phyloP scores from a whole-genome alignment of 2,113 vertebrate species.

The Hemicordylus capensis region DNA sequence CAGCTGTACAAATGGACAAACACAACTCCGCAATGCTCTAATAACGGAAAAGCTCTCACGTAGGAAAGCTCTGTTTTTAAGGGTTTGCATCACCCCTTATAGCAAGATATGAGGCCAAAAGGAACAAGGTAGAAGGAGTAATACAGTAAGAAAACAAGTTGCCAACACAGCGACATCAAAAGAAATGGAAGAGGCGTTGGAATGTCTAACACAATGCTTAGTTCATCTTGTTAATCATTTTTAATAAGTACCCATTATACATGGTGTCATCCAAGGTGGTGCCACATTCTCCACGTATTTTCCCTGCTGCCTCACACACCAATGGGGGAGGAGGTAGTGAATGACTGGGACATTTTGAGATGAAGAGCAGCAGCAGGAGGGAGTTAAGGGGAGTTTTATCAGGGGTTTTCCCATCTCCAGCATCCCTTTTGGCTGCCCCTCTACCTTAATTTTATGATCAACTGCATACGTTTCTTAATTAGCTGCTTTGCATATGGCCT shows the following conservation, averaged over 20 bases:
- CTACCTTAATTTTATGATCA: too few relatives aligned
- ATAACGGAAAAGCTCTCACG: neutral
- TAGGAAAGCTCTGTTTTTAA: neutral
- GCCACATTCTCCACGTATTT: constrained; percentile 52
- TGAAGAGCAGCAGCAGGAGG: constrained; percentile 23
- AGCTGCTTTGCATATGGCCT: too few relatives aligned
- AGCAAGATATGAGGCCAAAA: neutral
- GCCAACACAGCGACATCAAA: neutral
- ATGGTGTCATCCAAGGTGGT: constrained; percentile 46
- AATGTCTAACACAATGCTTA: neutral
- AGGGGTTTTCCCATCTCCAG: too few relatives aligned
- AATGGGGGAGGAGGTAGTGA: constrained; percentile 3
- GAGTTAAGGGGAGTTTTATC: too few relatives aligned
- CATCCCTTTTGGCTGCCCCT: too few relatives aligned
- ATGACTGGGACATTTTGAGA: constrained; percentile 61
- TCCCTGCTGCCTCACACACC: constrained; percentile 27
- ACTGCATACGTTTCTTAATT: too few relatives aligned
- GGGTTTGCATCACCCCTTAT: neutral
- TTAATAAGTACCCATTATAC: constrained; percentile 59
- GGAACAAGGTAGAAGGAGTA: neutral
- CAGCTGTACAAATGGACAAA: neutral
- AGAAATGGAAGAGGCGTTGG: neutral
- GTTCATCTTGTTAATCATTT: constrained; percentile 53
- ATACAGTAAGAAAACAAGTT: neutral
- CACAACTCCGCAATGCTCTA: neutral